Evolutionary conservation across 2,888 invertebrate genomes (phyloP).

Genomic region (Hypomecis punctinalis): DNA sequence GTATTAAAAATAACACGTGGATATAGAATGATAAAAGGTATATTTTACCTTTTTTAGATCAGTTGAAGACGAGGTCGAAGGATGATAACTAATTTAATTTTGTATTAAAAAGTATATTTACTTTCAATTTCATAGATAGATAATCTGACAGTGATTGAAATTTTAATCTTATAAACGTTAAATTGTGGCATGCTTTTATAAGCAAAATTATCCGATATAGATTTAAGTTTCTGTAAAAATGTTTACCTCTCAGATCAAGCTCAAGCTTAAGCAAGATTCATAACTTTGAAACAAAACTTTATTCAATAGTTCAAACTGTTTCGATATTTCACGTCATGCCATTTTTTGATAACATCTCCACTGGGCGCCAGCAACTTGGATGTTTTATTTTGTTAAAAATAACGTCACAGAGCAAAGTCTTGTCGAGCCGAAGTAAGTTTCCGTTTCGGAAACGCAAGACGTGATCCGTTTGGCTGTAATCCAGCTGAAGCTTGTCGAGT

Average conservation of each 20-base stretch:
- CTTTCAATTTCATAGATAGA: too few species aligned
- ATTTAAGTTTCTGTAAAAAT: neutral
- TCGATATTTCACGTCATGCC: slow-evolving; percentile 17
- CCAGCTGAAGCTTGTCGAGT: slow-evolving; percentile 56
- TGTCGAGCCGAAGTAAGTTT: slow-evolving; percentile 62
- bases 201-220: too few species aligned
- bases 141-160: too few species aligned
- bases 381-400: slow-evolving; percentile 44
- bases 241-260: neutral
- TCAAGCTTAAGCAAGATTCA: neutral
- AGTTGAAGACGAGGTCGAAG: too few species aligned
- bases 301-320: slow-evolving; percentile 14
- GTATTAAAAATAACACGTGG: too few species aligned
- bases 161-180: too few species aligned
- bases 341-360: slow-evolving; percentile 27
- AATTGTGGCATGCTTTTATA: too few species aligned
- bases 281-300: slow-evolving; percentile 3
- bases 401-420: slow-evolving; percentile 54
- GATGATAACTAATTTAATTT: too few species aligned
- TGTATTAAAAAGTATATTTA: too few species aligned
- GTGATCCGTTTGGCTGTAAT: slow-evolving; percentile 71
- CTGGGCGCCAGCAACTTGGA: slow-evolving; percentile 28
- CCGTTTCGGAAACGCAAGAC: slow-evolving; percentile 65
- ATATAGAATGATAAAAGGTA: too few species aligned
- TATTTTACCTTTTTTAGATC: too few species aligned